Conservation (phyloP, 2,113 vertebrate genomes). For the Chamaetylas fuelleborni region DNA sequence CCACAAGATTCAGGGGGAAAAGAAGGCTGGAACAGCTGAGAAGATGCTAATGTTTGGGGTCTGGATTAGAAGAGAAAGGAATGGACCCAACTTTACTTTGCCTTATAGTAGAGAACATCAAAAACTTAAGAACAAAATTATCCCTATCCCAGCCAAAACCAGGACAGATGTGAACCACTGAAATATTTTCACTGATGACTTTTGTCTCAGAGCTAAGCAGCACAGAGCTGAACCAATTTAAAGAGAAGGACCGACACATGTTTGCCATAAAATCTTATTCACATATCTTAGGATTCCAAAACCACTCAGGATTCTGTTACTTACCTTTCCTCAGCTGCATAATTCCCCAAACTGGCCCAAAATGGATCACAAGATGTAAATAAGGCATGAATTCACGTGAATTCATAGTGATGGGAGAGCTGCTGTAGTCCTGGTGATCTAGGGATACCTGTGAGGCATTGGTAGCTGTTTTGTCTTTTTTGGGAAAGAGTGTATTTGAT, state of each 20-base stretch:
- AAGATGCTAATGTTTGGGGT: not conserved
- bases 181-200: not conserved
- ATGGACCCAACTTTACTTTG: not conserved
- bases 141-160: not conserved
- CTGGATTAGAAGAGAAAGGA: not conserved
- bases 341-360: not conserved
- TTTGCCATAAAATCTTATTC: not conserved
- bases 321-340: not conserved
- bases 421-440: not conserved
- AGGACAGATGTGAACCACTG: accelerated
- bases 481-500: not conserved
- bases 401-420: not conserved
- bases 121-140: not conserved
- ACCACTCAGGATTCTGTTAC: not conserved
- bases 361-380: not conserved
- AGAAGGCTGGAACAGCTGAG: not conserved
- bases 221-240: not conserved
- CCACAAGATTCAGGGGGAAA: not conserved
- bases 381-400: not conserved
- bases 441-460: not conserved
- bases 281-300: not conserved
- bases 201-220: not conserved
- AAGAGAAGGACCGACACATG: not conserved
- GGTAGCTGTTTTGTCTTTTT: not conserved
- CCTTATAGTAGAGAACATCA: not conserved